Evolutionary conservation across 2,113 vertebrate species (phyloP).

Genomic region (Phalacrocorax pelagicus): DNA sequence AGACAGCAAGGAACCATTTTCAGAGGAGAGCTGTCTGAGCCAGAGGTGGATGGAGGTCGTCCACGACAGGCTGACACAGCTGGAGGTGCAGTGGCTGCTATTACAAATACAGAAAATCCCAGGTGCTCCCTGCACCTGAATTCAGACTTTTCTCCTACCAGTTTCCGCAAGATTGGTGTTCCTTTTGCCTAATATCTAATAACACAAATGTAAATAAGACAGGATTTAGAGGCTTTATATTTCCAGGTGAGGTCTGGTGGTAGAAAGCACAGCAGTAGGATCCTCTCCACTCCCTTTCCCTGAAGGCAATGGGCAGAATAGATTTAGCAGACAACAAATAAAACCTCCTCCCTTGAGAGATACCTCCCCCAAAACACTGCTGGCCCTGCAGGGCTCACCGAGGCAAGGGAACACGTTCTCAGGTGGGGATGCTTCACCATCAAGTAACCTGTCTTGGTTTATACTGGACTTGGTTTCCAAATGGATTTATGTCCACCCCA

Average conservation of each 20-base stretch:
- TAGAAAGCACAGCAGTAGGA: background rate
- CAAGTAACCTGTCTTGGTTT: background rate
- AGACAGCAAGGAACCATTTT: background rate
- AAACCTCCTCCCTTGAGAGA: background rate
- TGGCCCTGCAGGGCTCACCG: accelerated
- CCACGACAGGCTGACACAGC: background rate
- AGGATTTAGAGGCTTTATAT: background rate
- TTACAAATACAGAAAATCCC: background rate
- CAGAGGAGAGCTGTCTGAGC: background rate
- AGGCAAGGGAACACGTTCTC: background rate
- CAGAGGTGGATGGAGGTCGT: background rate
- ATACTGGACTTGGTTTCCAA: background rate
- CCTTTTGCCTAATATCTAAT: background rate
- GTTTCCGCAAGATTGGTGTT: background rate
- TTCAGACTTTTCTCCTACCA: background rate
- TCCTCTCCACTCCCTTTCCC: background rate
- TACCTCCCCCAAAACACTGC: background rate
- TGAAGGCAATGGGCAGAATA: accelerated
- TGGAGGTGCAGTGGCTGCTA: background rate
- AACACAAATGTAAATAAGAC: background rate
- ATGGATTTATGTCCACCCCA: background rate
- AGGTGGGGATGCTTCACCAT: background rate
- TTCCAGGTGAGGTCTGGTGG: background rate
- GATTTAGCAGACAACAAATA: background rate
- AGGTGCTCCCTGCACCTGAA: too few species aligned